These are phyloP conservation scores for Ptyas mucosa DNA, from an alignment of 2,113 vertebrate species.

Conservation along the genomic window DNA sequence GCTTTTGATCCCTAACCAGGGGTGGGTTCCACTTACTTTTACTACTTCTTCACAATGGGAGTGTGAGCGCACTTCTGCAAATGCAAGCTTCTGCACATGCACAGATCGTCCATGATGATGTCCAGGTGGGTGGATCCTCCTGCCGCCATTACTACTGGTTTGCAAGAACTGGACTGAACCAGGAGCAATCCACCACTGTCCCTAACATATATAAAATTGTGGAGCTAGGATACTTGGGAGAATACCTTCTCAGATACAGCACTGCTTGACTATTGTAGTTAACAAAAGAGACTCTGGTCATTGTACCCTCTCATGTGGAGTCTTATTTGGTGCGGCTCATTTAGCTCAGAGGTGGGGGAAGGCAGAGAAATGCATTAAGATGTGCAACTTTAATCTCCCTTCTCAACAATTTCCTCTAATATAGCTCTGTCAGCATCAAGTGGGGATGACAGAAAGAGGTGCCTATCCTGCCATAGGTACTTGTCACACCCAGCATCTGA, in stretches of 20 bases:
- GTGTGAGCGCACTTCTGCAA: too few relatives aligned
- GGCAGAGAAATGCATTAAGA: neutral
- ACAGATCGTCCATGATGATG: too few relatives aligned
- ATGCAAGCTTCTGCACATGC: too few relatives aligned
- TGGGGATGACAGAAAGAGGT: neutral
- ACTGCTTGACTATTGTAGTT: neutral
- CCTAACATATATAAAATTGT: neutral
- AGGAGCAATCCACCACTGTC: neutral
- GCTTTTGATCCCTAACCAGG: neutral
- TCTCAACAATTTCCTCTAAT: neutral
- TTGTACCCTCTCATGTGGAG: neutral
- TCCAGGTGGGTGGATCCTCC: too few relatives aligned
- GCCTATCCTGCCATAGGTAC: neutral
- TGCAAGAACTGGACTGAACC: too few relatives aligned
- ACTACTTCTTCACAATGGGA: too few relatives aligned
- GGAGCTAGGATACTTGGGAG: neutral
- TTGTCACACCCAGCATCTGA: neutral
- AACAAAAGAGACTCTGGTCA: neutral
- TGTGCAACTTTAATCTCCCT: neutral
- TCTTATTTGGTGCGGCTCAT: neutral
- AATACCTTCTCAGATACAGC: neutral
- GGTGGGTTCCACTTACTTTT: too few relatives aligned
- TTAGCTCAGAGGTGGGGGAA: neutral
- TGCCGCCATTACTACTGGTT: too few relatives aligned
- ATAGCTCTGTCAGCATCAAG: neutral